These are phyloP conservation scores for Drosophila pseudotakahashii DNA, from an alignment of 2,888 invertebrate genomes.

Conservation along the genomic window DNA sequence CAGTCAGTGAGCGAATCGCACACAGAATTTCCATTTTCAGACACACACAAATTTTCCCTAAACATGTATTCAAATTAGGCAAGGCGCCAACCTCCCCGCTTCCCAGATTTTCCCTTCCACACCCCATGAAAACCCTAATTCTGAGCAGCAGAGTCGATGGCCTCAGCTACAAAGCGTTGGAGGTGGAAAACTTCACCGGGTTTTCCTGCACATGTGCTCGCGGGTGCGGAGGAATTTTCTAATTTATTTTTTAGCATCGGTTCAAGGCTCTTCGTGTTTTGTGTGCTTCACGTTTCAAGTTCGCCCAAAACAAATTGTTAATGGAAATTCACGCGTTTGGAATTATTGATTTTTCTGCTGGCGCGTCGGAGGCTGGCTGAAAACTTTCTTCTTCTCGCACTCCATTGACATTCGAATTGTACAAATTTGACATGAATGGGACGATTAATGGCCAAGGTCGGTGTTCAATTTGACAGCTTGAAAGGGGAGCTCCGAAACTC, in stretches of 20 bases:
- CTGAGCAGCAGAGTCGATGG: conserved; percentile 25
- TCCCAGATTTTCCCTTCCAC: conserved; percentile 5
- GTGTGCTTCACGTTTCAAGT: conserved; percentile 64
- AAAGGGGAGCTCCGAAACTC: neutral
- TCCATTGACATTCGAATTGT: conserved; percentile 77
- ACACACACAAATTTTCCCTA: conserved; percentile 37
- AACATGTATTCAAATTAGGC: conserved; percentile 74
- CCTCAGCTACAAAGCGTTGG: conserved; percentile 9
- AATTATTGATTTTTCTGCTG: conserved; percentile 71
- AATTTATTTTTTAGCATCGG: conserved; percentile 83
- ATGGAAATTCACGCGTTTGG: conserved; percentile 69
- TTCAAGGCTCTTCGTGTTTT: conserved; percentile 79
- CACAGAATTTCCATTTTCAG: conserved; percentile 64
- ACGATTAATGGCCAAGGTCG: conserved; percentile 83
- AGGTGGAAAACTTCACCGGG: conserved; percentile 18
- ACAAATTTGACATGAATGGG: conserved; percentile 73
- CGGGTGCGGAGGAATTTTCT: conserved; percentile 82
- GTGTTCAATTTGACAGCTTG: conserved; percentile 63
- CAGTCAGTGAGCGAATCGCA: conserved; percentile 52
- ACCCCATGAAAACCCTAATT: conserved; percentile 27
- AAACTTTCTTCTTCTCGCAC: conserved; percentile 54
- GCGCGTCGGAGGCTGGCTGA: conserved; percentile 28
- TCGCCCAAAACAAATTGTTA: conserved; percentile 70
- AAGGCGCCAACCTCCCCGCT: conserved; percentile 52
- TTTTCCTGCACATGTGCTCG: conserved; percentile 57